Percentiles rank a stretch among this genome's conserved stretches.
Conservation (phyloP, 2,888 invertebrate species). For the Caenorhabditis japonica region DNA sequence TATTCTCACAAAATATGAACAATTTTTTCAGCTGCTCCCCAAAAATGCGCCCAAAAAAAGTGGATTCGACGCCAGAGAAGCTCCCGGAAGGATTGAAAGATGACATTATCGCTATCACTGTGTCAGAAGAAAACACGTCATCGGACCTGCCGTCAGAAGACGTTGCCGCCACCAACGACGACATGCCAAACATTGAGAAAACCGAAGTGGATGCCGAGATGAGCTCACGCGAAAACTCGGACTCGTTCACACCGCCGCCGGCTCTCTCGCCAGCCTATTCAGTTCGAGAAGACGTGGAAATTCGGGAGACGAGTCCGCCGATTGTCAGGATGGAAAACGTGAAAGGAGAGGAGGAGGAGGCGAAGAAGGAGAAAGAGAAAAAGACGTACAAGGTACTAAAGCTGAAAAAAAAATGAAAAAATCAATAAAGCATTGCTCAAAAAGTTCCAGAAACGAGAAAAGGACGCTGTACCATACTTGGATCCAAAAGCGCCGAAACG, state of each 20-base stretch:
- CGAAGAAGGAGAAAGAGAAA: background rate
- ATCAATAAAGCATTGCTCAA: background rate
- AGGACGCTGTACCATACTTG: constrained; percentile 9
- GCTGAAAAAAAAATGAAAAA: background rate
- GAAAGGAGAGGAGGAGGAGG: background rate
- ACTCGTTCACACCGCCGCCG: constrained; percentile 26
- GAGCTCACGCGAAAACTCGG: background rate
- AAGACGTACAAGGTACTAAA: constrained; percentile 22
- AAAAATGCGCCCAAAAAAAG: constrained; percentile 17
- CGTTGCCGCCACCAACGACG: background rate
- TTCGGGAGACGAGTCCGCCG: too few species aligned
- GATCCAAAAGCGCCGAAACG: constrained; percentile 50
- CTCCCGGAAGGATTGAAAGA: too few species aligned
- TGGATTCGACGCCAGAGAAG: constrained; percentile 1
- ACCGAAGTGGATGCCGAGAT: background rate
- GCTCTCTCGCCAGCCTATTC: constrained; percentile 37
- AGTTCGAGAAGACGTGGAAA: constrained; percentile 13
- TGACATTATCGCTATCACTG: background rate
- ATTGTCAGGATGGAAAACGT: constrained; percentile 7
- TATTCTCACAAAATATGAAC: too few species aligned
- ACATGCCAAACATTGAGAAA: constrained; percentile 4
- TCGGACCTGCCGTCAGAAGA: background rate
- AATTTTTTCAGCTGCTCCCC: background rate
- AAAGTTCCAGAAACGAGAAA: constrained; percentile 21
- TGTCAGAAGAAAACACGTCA: constrained; percentile 8